phyloP scores from a whole-genome alignment of 2,888 invertebrate genomes.

The Subacronicta megacephala region DNA sequence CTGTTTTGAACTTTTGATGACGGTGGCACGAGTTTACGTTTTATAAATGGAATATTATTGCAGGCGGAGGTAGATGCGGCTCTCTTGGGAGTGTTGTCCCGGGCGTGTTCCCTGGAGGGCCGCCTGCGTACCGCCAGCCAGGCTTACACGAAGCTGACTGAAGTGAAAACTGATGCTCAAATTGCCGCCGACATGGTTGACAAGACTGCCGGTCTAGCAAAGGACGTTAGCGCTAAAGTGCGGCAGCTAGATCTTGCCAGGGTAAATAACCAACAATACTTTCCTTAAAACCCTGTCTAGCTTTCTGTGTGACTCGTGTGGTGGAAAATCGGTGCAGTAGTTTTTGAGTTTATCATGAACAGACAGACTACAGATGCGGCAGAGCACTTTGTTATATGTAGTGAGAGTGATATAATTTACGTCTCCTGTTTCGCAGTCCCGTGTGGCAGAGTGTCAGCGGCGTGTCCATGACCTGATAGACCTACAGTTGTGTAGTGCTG shows the following conservation, averaged over 20 bases:
- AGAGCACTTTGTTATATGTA: too few species aligned
- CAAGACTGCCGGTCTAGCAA: conserved; percentile 96
- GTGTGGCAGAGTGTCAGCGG: conserved; percentile 98
- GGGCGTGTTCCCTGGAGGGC: conserved; percentile 93
- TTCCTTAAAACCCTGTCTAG: not conserved
- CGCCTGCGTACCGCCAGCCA: conserved; percentile 95
- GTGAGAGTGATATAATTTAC: too few species aligned
- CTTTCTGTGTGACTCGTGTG: too few species aligned
- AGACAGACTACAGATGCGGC: too few species aligned
- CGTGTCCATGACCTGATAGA: conserved; percentile 98
- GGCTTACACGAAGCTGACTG: conserved; percentile 94
- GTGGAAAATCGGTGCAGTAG: too few species aligned
- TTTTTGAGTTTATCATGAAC: too few species aligned
- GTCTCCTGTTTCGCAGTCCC: conserved; percentile 90
- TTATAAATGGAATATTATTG: conserved; percentile 43
- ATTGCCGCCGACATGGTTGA: conserved; percentile 95
- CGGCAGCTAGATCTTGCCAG: conserved; percentile 97
- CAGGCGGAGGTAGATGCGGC: conserved; percentile 93
- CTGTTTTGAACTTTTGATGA: conserved; percentile 54
- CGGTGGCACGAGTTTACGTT: conserved; percentile 39
- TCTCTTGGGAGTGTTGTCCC: conserved; percentile 92
- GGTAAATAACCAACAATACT: conserved; percentile 85
- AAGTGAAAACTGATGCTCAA: conserved; percentile 94
- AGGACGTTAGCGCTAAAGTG: conserved; percentile 98
- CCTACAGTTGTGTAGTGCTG: conserved; percentile 98